Percentiles rank a stretch among this genome's conserved stretches.
Conservation (phyloP, 2,113 vertebrate genomes). For the Brevimyrus niger region DNA sequence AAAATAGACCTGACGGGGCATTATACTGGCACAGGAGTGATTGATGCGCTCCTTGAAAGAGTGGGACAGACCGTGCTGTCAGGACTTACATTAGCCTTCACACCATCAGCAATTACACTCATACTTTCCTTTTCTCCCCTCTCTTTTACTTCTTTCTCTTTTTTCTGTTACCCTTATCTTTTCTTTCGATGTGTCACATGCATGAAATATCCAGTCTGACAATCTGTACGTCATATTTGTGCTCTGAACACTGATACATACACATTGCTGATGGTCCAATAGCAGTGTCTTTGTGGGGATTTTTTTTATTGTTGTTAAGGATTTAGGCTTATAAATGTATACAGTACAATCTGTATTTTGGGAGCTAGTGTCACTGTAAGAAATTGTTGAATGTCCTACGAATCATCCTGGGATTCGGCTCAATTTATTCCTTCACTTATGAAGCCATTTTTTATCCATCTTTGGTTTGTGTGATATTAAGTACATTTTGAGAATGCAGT, state of each 20-base stretch:
- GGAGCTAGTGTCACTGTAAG: neutral
- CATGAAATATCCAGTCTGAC: neutral
- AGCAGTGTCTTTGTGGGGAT: neutral
- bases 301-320: neutral
- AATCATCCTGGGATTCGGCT: neutral
- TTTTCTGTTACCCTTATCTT: neutral
- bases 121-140: neutral
- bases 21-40: neutral
- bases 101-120: neutral
- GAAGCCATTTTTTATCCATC: neutral
- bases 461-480: neutral
- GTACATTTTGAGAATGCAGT: neutral
- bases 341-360: neutral
- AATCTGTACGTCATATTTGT: neutral
- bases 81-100: neutral
- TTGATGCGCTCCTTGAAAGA: neutral
- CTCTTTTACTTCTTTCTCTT: neutral
- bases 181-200: neutral
- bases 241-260: neutral
- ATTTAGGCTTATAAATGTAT: neutral
- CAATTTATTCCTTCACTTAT: neutral
- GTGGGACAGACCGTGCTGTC: neutral
- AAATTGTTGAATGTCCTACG: neutral
- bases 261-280: neutral
- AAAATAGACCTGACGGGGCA: neutral